Percentiles rank a stretch among this genome's conserved stretches.
These are phyloP conservation scores for Idaea straminata DNA, from an alignment of 2,888 invertebrate genomes.

Conservation along the genomic window DNA sequence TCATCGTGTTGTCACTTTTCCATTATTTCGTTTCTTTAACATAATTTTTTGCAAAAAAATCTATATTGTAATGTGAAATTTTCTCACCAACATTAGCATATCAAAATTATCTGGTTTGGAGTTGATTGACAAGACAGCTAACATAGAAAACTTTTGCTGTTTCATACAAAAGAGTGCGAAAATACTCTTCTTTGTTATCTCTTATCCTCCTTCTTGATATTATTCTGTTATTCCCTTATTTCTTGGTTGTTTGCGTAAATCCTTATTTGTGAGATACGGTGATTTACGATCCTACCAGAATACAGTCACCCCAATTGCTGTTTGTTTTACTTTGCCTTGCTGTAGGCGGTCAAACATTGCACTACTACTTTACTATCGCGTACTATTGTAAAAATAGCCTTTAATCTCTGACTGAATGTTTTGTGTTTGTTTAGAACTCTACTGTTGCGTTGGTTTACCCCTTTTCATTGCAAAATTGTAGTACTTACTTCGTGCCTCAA, in stretches of 20 bases:
- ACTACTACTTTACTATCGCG: not conserved
- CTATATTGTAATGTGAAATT: not conserved
- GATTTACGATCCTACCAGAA: constrained; percentile 19
- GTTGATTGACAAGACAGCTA: constrained; percentile 8
- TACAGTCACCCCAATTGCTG: constrained; percentile 26
- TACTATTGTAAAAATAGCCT: not conserved
- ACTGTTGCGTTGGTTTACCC: not conserved
- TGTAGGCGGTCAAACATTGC: not conserved
- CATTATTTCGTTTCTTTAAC: not conserved
- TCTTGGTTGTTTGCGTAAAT: constrained; percentile 15
- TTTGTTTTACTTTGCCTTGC: constrained; percentile 26
- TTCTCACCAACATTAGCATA: not conserved
- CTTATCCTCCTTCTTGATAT: not conserved
- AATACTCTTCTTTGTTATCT: not conserved
- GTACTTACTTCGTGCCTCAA: not conserved
- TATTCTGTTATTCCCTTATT: constrained; percentile 11
- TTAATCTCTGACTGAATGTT: not conserved
- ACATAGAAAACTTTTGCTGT: constrained; percentile 15
- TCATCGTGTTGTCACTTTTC: not conserved
- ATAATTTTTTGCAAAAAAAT: not conserved
- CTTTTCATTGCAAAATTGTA: not conserved
- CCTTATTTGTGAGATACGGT: constrained; percentile 22
- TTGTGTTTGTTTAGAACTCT: not conserved
- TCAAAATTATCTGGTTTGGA: not conserved
- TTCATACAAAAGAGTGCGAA: constrained; percentile 6